phyloP scores from a whole-genome alignment of 2,888 invertebrate genomes.

The Tortrix viridana region DNA sequence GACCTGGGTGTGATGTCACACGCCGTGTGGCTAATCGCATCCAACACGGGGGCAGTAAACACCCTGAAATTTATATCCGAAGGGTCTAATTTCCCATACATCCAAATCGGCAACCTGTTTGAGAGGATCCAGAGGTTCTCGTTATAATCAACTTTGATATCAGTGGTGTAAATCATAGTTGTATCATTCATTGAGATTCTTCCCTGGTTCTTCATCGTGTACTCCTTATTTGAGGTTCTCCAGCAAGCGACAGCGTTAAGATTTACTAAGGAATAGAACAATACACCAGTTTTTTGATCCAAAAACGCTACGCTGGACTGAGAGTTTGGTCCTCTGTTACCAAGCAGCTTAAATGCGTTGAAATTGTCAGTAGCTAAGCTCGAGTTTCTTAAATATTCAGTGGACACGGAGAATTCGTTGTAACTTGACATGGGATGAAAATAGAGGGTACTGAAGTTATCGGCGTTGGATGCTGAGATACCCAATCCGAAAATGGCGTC shows the following conservation, averaged over 20 bases:
- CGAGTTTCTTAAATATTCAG: conserved; percentile 86
- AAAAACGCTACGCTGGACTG: conserved; percentile 90
- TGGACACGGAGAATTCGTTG: conserved; percentile 90
- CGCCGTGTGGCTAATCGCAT: conserved; percentile 88
- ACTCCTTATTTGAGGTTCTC: conserved; percentile 88
- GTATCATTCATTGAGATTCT: conserved; percentile 88
- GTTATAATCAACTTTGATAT: conserved; percentile 89
- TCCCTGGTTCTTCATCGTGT: conserved; percentile 88
- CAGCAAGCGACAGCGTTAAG: conserved; percentile 91
- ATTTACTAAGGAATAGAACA: conserved; percentile 90
- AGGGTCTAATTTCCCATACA: conserved; percentile 86
- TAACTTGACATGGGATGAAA: conserved; percentile 92
- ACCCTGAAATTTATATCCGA: conserved; percentile 89
- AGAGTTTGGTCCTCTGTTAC: conserved; percentile 88
- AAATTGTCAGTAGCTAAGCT: conserved; percentile 83
- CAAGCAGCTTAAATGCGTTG: conserved; percentile 87
- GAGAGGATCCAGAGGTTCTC: conserved; percentile 90
- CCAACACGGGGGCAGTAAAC: conserved; percentile 86
- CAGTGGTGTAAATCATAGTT: conserved; percentile 90
- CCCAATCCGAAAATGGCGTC: conserved; percentile 91
- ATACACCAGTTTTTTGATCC: conserved; percentile 87
- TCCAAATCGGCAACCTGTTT: conserved; percentile 88
- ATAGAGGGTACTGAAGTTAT: conserved; percentile 89
- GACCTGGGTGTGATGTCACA: conserved; percentile 86
- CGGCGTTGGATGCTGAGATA: conserved; percentile 85